Evolutionary conservation across 2,888 invertebrate genomes (phyloP), one percentile per base, ranked within the genome.

Genomic region (Eupelmus urozonus): DNA sequence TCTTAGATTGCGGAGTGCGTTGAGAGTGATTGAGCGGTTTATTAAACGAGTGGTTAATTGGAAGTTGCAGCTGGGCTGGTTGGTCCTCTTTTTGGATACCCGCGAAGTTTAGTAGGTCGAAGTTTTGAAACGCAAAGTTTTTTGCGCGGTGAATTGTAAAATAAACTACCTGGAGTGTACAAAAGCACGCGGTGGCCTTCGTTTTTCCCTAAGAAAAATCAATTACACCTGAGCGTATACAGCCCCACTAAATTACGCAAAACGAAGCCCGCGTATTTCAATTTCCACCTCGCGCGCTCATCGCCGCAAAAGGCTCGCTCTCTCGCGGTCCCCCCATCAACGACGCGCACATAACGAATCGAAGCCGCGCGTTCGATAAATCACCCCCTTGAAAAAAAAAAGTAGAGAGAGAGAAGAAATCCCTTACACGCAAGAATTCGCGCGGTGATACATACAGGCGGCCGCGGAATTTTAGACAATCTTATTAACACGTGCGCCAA

Each of bases 401-500:
- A 25, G 3, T 7, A 55, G 23, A 27, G 13, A 55, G 13, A 0
- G 11, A 13, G 55, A 53, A 20, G 53, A 27, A 25, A n/a, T 27
- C 18, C 11, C 60, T 1, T n/a, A n/a, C n/a, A n/a, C n/a, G 9
- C 34, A 34, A 34, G 34, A 34, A 34, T 34, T 34, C 34, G 34
- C 34, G 9, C n/a, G n/a, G n/a, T n/a, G n/a, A n/a, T n/a, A n/a
- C n/a, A n/a, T n/a, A n/a, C 5, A 4, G 16, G 16, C 4, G 40
- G 18, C 25, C 67, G 25, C 18, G 55, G 67, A 55, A 69, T 57
- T 66, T 69, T 57, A 62, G 63, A 63, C 65, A 62, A 73, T 73
- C 73, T 73, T 73, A 57, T 73, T 57, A 65, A 65, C 51, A 42
- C 71, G 49, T 25, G 40, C 45, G 45, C 9, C 13, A 16, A 2